These are phyloP conservation scores for Hedychridium roseum DNA, from an alignment of 2,888 invertebrate species.

Conservation along the genomic window DNA sequence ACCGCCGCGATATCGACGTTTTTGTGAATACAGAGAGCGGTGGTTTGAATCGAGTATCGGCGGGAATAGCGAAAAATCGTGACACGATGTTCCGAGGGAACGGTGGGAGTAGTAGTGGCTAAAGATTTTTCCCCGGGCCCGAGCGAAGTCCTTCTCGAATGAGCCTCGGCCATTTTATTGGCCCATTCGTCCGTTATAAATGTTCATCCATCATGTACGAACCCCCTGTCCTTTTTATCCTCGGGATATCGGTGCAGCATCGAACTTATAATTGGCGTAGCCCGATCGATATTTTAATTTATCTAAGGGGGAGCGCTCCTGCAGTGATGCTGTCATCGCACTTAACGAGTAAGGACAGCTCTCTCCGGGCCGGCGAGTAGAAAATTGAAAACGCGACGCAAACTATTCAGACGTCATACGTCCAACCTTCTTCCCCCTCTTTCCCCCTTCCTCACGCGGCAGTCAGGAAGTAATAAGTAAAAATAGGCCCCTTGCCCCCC, in stretches of 20 bases:
- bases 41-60: too few relatives aligned
- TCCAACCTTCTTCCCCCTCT: neutral
- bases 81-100: constrained; percentile 9
- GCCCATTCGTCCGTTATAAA: too few relatives aligned
- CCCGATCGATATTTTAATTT: constrained; percentile 62
- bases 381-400: constrained; percentile 60
- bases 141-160: constrained; percentile 43
- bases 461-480: constrained; percentile 52
- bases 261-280: constrained; percentile 59
- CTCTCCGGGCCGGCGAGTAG: constrained; percentile 50
- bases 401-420: constrained; percentile 56
- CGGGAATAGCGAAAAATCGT: too few relatives aligned
- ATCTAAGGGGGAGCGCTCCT: constrained; percentile 53
- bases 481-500: constrained; percentile 43
- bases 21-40: too few relatives aligned
- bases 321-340: constrained; percentile 55
- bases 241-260: constrained; percentile 52
- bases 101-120: constrained; percentile 6
- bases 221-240: constrained; percentile 22
- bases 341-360: constrained; percentile 59
- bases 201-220: neutral
- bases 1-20: too few relatives aligned
- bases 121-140: constrained; percentile 29
- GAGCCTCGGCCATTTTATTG: too few relatives aligned
- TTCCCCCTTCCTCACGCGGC: constrained; percentile 13